Percentiles rank a stretch among this genome's conserved stretches.
phyloP scores from a whole-genome alignment of 2,113 vertebrate genomes.

The Numida meleagris region DNA sequence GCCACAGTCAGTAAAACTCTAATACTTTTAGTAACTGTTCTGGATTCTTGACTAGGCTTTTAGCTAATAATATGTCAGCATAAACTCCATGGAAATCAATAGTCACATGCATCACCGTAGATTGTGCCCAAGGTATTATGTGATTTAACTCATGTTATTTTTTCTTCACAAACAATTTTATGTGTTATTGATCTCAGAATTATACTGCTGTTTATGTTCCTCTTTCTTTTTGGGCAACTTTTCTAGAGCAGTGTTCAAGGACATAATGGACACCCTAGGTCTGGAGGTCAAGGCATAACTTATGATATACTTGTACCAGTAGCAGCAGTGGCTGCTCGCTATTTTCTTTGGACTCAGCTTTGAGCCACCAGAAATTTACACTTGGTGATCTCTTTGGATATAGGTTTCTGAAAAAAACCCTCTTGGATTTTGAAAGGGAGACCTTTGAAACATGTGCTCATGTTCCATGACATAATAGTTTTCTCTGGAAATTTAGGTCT shows the following conservation, averaged over 20 bases:
- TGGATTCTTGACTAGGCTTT: conserved; percentile 33
- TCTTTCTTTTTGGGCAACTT: neutral
- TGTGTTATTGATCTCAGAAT: conserved; percentile 41
- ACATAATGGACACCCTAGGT: neutral
- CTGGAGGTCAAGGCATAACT: neutral
- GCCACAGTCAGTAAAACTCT: neutral
- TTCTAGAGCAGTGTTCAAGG: neutral
- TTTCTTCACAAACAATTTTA: conserved; percentile 34
- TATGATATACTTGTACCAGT: neutral
- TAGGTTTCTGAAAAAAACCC: neutral
- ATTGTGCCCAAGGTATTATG: conserved; percentile 7
- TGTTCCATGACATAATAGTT: neutral
- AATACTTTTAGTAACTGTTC: neutral
- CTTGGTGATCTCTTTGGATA: conserved; percentile 15
- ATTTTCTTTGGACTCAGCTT: conserved; percentile 39
- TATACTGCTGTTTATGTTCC: neutral
- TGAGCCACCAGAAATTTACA: conserved; percentile 2
- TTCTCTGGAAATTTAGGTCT: neutral
- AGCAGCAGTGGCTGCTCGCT: conserved; percentile 44
- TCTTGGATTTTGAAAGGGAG: neutral
- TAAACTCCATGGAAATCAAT: conserved; percentile 3
- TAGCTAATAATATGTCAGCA: conserved; percentile 40
- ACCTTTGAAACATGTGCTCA: neutral
- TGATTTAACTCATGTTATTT: conserved; percentile 43
- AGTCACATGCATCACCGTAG: neutral